A percentile compares a stretch with the other conserved stretches of the same genome.
Evolutionary conservation across 1,140 invertebrate species (phyloP).

Genomic region (Zaprionus taronus): DNA sequence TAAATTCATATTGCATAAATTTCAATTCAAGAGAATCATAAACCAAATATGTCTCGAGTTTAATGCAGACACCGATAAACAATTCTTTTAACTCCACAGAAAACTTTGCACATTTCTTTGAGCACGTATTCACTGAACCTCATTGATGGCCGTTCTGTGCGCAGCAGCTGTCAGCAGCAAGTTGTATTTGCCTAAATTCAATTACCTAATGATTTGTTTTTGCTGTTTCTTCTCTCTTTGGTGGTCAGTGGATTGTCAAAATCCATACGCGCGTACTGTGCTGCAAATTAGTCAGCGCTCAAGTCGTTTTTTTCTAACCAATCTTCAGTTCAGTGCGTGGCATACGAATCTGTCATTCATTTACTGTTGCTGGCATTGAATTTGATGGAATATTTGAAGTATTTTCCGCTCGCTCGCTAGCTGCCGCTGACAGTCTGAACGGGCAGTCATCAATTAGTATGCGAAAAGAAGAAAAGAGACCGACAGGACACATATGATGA

Average conservation of each 20-base stretch:
- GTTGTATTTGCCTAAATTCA: conserved; percentile 74
- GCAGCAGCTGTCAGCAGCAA: conserved; percentile 73
- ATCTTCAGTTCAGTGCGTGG: conserved; percentile 24
- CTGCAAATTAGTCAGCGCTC: conserved; percentile 66
- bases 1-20: neutral
- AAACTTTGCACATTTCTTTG: conserved; percentile 44
- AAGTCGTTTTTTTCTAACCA: conserved; percentile 24
- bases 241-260: conserved; percentile 47
- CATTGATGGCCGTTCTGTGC: conserved; percentile 61
- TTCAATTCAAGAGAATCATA: neutral
- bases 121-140: conserved; percentile 56
- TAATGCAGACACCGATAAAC: neutral
- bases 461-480: conserved; percentile 1
- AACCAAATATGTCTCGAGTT: neutral
- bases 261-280: conserved; percentile 69
- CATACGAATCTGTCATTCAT: conserved; percentile 16
- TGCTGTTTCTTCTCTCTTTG: conserved; percentile 42
- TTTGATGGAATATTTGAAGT: conserved; percentile 64
- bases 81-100: conserved; percentile 48
- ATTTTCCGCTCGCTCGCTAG: conserved; percentile 30
- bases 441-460: conserved; percentile 18
- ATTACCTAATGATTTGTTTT: conserved; percentile 81
- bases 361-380: conserved; percentile 52
- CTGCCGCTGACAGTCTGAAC: conserved; percentile 22
- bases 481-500: neutral